Conservation (phyloP, 2,888 invertebrate genomes). For the Desoria tigrina region DNA sequence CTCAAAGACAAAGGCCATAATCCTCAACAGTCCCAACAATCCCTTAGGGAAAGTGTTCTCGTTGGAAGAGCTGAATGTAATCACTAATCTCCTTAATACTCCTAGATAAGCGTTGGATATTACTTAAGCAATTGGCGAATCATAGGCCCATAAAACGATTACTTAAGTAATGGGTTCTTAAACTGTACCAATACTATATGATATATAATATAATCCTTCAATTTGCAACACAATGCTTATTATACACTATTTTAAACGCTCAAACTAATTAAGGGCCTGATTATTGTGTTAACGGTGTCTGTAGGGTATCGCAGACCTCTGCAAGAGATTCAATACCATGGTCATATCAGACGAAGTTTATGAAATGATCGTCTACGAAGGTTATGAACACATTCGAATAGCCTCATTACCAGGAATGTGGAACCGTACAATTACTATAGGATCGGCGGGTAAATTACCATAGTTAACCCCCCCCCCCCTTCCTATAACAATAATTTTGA, state of each 20-base stretch:
- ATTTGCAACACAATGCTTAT: too few relatives aligned
- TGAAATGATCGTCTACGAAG: slow-evolving; percentile 91
- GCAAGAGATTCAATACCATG: slow-evolving; percentile 87
- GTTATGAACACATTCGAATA: slow-evolving; percentile 82
- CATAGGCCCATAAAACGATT: too few relatives aligned
- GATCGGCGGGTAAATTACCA: slow-evolving; percentile 66
- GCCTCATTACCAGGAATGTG: slow-evolving; percentile 63
- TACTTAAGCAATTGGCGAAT: too few relatives aligned
- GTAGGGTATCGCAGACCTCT: slow-evolving; percentile 79
- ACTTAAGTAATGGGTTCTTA: too few relatives aligned
- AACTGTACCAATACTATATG: too few relatives aligned
- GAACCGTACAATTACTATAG: slow-evolving; percentile 65
- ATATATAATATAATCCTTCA: too few relatives aligned
- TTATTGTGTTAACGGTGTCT: not conserved
- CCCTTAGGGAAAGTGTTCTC: slow-evolving; percentile 90
- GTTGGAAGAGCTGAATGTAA: slow-evolving; percentile 61
- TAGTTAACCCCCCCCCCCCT: too few relatives aligned
- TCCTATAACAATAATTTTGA: too few relatives aligned
- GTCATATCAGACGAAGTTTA: slow-evolving; percentile 87
- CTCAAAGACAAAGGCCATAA: slow-evolving; percentile 85
- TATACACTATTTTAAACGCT: too few relatives aligned
- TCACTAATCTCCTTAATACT: too few relatives aligned
- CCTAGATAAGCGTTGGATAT: too few relatives aligned
- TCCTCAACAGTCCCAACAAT: slow-evolving; percentile 97
- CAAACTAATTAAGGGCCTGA: too few relatives aligned